Conservation (phyloP, 2,888 invertebrate species). For the Xylocampa areola region DNA sequence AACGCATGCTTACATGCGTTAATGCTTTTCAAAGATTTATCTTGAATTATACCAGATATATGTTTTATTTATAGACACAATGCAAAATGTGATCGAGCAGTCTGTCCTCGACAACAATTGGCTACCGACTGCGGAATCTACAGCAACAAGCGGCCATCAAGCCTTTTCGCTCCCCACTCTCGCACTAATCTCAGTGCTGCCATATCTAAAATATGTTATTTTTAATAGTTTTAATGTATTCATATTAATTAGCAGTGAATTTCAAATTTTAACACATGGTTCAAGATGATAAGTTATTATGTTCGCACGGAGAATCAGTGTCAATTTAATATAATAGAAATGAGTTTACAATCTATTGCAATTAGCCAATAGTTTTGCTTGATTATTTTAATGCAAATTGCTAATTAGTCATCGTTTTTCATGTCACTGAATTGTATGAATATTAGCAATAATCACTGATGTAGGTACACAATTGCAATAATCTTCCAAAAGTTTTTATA, state of each 20-base stretch:
- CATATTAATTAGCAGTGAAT: constrained; percentile 58
- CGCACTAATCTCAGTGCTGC: constrained; percentile 69
- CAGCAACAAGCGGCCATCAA: constrained; percentile 72
- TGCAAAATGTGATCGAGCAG: constrained; percentile 88
- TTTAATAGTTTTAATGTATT: constrained; percentile 64
- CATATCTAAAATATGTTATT: constrained; percentile 66
- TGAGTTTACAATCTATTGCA: constrained; percentile 26
- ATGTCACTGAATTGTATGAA: constrained; percentile 12
- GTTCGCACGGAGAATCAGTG: constrained; percentile 52
- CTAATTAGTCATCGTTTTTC: neutral
- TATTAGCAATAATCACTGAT: neutral
- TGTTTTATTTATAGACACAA: constrained; percentile 76
- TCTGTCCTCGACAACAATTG: constrained; percentile 88
- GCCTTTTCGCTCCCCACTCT: constrained; percentile 71
- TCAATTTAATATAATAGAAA: constrained; percentile 62
- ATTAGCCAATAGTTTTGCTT: constrained; percentile 41
- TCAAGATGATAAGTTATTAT: constrained; percentile 80
- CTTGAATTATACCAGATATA: no score
- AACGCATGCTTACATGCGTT: no score
- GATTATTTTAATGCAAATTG: constrained; percentile 13
- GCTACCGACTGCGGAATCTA: constrained; percentile 85
- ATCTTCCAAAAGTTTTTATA: no score
- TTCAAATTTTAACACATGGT: constrained; percentile 62
- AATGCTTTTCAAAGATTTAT: no score
- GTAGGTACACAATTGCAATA: no score